Evolutionary conservation across 2,888 invertebrate genomes (phyloP), one percentile per base, ranked within the genome.

Genomic region (Ellobium chinense): DNA sequence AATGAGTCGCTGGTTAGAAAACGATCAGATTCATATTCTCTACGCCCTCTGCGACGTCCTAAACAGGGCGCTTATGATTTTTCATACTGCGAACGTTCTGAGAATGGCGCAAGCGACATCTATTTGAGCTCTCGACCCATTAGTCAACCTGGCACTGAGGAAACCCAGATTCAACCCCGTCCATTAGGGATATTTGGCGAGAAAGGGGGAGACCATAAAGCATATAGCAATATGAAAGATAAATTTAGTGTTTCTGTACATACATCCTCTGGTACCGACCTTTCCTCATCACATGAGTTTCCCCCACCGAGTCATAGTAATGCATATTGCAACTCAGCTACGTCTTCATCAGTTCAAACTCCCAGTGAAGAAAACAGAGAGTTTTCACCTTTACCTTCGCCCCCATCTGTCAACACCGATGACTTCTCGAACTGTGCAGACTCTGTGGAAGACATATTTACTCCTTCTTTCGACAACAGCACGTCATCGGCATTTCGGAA

Each of bases 391-490:
- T 29, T 78, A 2, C 37, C 69, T 1, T 63, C 80, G 2, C 75
- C 37, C 9, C 27, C 80, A 31, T 70, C 80, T 29, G 68, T 39
- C 70, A 69, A 58, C 63, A 74, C 63, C 31, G 63, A 78, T 5
- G 70, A 70, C 5, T 78, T 78, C 18, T 39, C 70, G 27, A 29
- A 21, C 1, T 70, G 62, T 29, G 29, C 18, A n/a, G 70, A 70
- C 14, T 62, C 62, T 9, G 37, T 46, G 5, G 69, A 21, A 34
- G 70, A 46, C 34, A 3, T 34, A 2, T 37, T 54, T 34, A 14
- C 70, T 29, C 29, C 34, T 9, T 31, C 76, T 21, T 14, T 24
- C 21, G 24, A 54, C 7, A 66, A 27, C 56, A 66, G 76, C 54
- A 62, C 24, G 2, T 27, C 18, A n/a, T 46, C 39, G 7, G n/a